These are phyloP conservation scores for Hyaena hyaena DNA, from an alignment of 2,113 vertebrate genomes.

Conservation along the genomic window DNA sequence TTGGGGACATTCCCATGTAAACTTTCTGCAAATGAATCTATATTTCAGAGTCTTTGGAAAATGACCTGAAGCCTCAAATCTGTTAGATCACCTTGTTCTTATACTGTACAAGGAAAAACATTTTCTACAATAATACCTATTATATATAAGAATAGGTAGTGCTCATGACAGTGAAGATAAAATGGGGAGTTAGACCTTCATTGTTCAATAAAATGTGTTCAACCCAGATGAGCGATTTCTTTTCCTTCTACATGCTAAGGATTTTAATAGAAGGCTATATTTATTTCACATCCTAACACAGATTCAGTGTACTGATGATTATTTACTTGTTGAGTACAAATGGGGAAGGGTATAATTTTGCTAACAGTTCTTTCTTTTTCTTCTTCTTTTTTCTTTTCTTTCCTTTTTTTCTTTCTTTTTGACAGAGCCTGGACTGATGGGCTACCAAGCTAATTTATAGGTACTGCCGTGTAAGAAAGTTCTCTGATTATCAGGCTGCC, in stretches of 20 bases:
- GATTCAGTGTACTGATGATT: conserved; percentile 35
- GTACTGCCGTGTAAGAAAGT: conserved; percentile 59
- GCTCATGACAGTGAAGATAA: conserved; percentile 42
- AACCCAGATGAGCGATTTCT: conserved; percentile 18
- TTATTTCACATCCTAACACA: conserved; percentile 55
- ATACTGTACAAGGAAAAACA: background rate
- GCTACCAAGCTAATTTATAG: conserved; percentile 72
- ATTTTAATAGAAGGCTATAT: conserved; percentile 62
- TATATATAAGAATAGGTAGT: conserved; percentile 45
- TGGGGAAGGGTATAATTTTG: conserved; percentile 65
- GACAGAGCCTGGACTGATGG: conserved; percentile 31
- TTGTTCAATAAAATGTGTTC: conserved; percentile 64
- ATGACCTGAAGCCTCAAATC: background rate
- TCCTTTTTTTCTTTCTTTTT: background rate
- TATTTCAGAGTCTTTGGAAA: background rate
- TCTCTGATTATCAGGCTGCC: conserved; percentile 63
- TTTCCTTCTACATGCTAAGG: background rate
- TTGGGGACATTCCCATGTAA: background rate
- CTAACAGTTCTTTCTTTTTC: conserved; percentile 40
- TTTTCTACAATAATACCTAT: conserved; percentile 5
- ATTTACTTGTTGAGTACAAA: conserved; percentile 70
- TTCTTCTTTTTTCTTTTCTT: background rate
- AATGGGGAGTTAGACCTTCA: conserved; percentile 61
- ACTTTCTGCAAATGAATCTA: background rate
- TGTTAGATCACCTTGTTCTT: background rate